Evolutionary conservation across 2,888 invertebrate species (phyloP).

Genomic region (Anorthoa munda): DNA sequence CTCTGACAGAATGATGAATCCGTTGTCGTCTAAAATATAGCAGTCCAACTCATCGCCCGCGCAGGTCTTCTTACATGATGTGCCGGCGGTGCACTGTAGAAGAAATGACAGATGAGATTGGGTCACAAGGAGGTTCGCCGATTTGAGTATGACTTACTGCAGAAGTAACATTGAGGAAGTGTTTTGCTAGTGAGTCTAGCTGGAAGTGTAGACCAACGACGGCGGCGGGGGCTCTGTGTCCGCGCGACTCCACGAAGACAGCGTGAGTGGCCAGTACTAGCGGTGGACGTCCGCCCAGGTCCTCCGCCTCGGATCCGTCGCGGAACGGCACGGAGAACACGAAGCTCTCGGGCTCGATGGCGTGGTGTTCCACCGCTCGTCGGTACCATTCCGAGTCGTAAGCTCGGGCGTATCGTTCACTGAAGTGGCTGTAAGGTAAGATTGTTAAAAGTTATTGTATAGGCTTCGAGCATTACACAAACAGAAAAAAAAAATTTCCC

Average conservation of each 20-base stretch:
- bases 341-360: constrained; percentile 96
- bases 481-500: background rate
- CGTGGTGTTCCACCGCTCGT: constrained; percentile 97
- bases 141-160: constrained; percentile 90
- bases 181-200: constrained; percentile 95
- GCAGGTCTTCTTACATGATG: constrained; percentile 95
- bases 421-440: constrained; percentile 93
- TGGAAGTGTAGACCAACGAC: constrained; percentile 98
- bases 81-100: constrained; percentile 93
- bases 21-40: constrained; percentile 98
- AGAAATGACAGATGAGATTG: constrained; percentile 42
- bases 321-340: constrained; percentile 97
- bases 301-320: constrained; percentile 91
- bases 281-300: constrained; percentile 90
- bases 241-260: constrained; percentile 95
- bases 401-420: constrained; percentile 94
- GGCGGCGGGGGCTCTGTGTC: constrained; percentile 96
- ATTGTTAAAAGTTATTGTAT: background rate
- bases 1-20: constrained; percentile 97
- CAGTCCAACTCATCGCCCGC: constrained; percentile 97
- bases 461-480: background rate
- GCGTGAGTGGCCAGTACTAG: constrained; percentile 97
- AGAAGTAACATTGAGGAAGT: constrained; percentile 97
- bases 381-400: constrained; percentile 98
- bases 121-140: background rate